phyloP scores from a whole-genome alignment of 2,797 vertebrate genomes.

The Coregonus ussuriensis region DNA sequence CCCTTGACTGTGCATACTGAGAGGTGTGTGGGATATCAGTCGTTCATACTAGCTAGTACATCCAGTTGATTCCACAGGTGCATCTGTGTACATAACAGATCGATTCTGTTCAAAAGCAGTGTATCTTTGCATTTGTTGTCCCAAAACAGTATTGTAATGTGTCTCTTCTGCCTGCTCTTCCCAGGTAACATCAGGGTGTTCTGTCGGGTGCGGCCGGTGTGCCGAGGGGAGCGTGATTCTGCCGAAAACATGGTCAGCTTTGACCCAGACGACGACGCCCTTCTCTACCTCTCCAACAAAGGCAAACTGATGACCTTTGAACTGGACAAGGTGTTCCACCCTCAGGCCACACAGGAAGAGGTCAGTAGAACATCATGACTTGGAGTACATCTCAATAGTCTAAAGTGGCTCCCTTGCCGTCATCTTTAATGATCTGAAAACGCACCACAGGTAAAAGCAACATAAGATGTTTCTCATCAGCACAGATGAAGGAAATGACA shows the following conservation, averaged over 20 bases:
- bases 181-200: conserved; percentile 95
- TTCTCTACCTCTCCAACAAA: conserved; percentile 87
- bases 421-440: neutral
- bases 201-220: conserved; percentile 88
- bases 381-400: no score
- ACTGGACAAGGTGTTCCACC: conserved; percentile 91
- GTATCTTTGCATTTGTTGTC: no score
- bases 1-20: neutral
- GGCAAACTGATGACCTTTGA: conserved; percentile 91
- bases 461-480: neutral
- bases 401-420: neutral
- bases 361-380: conserved; percentile 67
- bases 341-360: conserved; percentile 86
- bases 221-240: conserved; percentile 82
- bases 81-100: neutral
- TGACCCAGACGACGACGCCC: conserved; percentile 84
- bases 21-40: no score
- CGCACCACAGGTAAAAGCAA: neutral
- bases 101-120: neutral
- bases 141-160: neutral
- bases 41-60: no score
- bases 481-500: neutral
- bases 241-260: conserved; percentile 83
- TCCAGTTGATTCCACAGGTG: neutral
- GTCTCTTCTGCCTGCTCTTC: neutral